These are phyloP conservation scores for Scrobipalpa costella DNA, from an alignment of 2,888 invertebrate genomes.

Conservation along the genomic window DNA sequence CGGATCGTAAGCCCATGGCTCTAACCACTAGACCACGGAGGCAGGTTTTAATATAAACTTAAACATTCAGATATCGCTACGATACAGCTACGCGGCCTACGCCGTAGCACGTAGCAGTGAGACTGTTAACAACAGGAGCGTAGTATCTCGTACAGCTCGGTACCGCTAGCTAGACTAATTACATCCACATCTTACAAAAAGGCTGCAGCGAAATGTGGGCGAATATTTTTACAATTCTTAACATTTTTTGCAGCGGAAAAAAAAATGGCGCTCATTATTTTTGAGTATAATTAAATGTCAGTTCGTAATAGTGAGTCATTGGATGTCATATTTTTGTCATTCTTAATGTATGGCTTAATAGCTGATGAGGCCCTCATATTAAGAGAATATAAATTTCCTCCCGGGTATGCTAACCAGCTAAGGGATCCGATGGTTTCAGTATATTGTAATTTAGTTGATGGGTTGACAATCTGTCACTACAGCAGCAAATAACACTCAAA, in stretches of 20 bases:
- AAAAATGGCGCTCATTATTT: conserved; percentile 5
- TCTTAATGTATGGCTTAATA: not conserved
- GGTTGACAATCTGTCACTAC: too few species aligned
- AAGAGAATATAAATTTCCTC: too few species aligned
- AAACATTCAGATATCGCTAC: too few species aligned
- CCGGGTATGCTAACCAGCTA: too few species aligned
- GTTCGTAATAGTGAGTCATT: not conserved
- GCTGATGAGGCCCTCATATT: not conserved
- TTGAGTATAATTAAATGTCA: not conserved
- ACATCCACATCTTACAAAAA: conserved; percentile 8
- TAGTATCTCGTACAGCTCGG: not conserved
- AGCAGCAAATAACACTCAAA: too few species aligned
- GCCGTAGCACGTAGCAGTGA: not conserved
- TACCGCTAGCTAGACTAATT: not conserved
- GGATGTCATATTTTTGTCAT: not conserved
- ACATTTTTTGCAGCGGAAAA: conserved; percentile 2
- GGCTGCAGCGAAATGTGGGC: not conserved
- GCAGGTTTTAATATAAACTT: too few species aligned
- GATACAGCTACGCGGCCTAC: not conserved
- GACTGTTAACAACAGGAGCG: conserved; percentile 5
- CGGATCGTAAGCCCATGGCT: too few species aligned
- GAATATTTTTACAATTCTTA: not conserved
- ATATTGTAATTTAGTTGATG: too few species aligned
- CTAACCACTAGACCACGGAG: too few species aligned
- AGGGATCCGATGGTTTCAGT: too few species aligned